These are phyloP conservation scores for Tenualosa ilisha DNA, from an alignment of 2,797 vertebrate species.

Conservation along the genomic window DNA sequence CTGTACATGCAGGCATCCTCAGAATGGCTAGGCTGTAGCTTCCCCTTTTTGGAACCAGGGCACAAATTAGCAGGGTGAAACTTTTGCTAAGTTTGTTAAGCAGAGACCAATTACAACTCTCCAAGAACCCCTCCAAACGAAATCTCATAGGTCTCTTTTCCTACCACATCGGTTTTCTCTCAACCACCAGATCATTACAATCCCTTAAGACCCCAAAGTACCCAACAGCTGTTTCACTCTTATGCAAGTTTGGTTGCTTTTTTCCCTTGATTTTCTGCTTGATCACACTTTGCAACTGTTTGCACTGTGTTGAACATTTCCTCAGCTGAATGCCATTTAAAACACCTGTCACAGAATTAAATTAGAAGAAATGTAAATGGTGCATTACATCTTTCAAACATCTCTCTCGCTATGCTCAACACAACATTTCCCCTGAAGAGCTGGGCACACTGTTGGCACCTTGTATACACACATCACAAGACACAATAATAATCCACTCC, in stretches of 20 bases:
- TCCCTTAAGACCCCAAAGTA: background rate
- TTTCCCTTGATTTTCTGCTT: background rate
- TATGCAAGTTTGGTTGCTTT: no score
- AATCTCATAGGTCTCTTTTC: background rate
- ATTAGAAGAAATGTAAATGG: background rate
- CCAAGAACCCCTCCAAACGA: background rate
- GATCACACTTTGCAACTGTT: background rate
- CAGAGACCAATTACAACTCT: background rate
- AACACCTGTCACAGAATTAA: background rate
- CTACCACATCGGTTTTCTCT: background rate
- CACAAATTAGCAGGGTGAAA: no score
- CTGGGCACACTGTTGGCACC: background rate
- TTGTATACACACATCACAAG: background rate
- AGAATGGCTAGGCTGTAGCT: no score
- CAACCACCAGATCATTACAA: background rate
- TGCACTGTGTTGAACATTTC: background rate
- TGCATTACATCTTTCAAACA: background rate
- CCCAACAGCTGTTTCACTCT: background rate
- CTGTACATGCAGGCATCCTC: no score
- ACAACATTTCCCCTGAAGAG: background rate
- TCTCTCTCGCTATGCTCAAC: background rate
- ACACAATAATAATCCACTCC: background rate
- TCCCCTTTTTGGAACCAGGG: no score
- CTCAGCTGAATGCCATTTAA: background rate
- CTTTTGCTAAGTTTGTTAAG: no score